A percentile compares a stretch with the other conserved stretches of the same genome.
phyloP scores from a whole-genome alignment of 2,113 vertebrate genomes.

The Scatophagus argus region DNA sequence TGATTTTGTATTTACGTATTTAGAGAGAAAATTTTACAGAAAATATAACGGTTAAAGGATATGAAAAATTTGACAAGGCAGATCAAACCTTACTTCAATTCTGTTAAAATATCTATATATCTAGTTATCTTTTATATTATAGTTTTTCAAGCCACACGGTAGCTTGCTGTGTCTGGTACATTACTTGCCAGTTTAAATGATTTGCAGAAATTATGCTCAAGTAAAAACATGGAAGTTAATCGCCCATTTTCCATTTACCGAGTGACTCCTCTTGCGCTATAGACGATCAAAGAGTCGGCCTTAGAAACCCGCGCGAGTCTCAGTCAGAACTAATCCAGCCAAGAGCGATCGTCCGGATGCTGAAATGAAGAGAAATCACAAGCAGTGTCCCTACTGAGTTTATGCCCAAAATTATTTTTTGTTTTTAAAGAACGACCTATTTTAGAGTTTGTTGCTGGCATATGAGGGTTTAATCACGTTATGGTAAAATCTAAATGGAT shows the following conservation, averaged over 20 bases:
- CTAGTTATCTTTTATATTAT: too few relatives aligned
- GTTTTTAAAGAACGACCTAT: not conserved
- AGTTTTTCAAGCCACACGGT: too few relatives aligned
- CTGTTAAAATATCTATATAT: not conserved
- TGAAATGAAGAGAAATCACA: too few relatives aligned
- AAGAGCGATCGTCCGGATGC: conserved; percentile 40
- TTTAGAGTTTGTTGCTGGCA: too few relatives aligned
- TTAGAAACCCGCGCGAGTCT: conserved; percentile 63
- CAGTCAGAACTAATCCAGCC: conserved; percentile 72
- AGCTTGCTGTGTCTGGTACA: not conserved
- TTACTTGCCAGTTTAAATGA: too few relatives aligned
- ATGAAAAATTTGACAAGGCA: too few relatives aligned
- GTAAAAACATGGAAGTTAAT: not conserved
- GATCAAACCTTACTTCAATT: not conserved
- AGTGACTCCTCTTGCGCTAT: conserved; percentile 20
- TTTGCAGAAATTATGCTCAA: too few relatives aligned
- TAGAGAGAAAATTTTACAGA: too few relatives aligned
- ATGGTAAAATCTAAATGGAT: not conserved
- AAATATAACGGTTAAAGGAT: too few relatives aligned
- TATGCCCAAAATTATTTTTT: too few relatives aligned
- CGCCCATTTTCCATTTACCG: not conserved
- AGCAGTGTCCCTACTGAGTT: too few relatives aligned
- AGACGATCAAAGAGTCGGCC: conserved; percentile 44
- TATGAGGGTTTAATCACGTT: not conserved
- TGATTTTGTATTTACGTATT: too few relatives aligned